Evolutionary conservation across 1,140 invertebrate genomes (phyloP).

Genomic region (Panulirus ornatus): DNA sequence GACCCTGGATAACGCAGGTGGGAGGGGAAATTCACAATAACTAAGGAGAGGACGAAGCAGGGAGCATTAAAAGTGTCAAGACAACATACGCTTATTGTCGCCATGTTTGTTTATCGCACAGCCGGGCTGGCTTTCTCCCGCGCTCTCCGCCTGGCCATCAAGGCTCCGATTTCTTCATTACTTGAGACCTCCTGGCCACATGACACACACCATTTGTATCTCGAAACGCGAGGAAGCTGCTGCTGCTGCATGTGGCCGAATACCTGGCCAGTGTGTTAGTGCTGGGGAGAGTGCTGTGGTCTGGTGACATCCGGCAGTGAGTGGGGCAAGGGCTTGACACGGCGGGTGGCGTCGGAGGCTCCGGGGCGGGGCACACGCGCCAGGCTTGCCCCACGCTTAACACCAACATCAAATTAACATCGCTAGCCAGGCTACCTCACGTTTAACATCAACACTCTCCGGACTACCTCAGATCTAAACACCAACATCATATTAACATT

Average conservation of each 20-base stretch:
- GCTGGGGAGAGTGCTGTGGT: not conserved
- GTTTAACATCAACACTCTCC: no score
- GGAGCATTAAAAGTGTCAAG: constrained; percentile 37
- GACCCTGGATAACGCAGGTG: not conserved
- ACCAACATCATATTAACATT: no score
- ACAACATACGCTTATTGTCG: constrained; percentile 28
- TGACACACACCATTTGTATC: no score
- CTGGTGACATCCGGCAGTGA: constrained; percentile 59
- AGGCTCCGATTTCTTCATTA: no score
- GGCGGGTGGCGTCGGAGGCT: constrained; percentile 57
- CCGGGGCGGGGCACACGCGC: constrained; percentile 50
- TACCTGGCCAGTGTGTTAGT: not conserved
- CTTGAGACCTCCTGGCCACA: no score
- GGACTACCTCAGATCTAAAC: no score
- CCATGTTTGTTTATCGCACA: constrained; percentile 34
- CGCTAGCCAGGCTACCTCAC: no score
- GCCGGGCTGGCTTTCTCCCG: not conserved
- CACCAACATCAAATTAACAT: not conserved
- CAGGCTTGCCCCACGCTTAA: constrained; percentile 5
- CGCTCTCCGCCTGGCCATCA: not conserved
- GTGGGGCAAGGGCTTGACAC: constrained; percentile 52
- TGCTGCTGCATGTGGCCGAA: not conserved
- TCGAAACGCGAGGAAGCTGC: no score
- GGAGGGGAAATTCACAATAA: not conserved
- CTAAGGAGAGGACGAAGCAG: not conserved